phyloP scores from a whole-genome alignment of 2,797 vertebrate genomes.

The Triplophysa bombifrons region DNA sequence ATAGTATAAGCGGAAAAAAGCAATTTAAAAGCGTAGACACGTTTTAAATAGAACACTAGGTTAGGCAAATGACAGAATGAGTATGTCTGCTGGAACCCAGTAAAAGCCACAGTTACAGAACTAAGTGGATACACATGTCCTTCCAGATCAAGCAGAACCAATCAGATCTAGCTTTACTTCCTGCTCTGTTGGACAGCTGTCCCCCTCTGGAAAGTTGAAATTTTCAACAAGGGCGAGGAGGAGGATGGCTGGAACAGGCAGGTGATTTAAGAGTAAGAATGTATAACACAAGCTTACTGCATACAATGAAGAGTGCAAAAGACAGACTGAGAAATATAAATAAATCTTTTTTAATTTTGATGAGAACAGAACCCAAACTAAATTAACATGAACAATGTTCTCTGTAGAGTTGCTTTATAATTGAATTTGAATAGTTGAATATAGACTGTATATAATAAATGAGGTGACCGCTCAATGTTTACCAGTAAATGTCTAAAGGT shows the following conservation, averaged over 20 bases:
- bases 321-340: too few relatives aligned
- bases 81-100: conserved; percentile 71
- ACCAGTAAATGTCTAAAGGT: too few relatives aligned
- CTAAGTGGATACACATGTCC: conserved; percentile 79
- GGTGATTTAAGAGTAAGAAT: background rate
- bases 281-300: background rate
- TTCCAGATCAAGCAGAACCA: conserved; percentile 76
- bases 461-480: too few relatives aligned
- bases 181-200: conserved; percentile 63
- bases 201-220: conserved; percentile 72
- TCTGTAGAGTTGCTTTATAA: too few relatives aligned
- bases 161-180: conserved; percentile 70
- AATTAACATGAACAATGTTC: too few relatives aligned
- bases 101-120: conserved; percentile 67
- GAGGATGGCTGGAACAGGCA: conserved; percentile 17
- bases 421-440: too few relatives aligned
- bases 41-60: conserved; percentile 69
- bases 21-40: conserved; percentile 78
- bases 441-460: too few relatives aligned
- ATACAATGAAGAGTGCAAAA: background rate
- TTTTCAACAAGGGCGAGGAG: conserved; percentile 63
- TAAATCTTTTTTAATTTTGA: too few relatives aligned
- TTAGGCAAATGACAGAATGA: conserved; percentile 20
- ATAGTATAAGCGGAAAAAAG: conserved; percentile 56
- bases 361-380: too few relatives aligned